Evolutionary conservation across 2,113 vertebrate genomes (phyloP).

Genomic region (Willisornis vidua): DNA sequence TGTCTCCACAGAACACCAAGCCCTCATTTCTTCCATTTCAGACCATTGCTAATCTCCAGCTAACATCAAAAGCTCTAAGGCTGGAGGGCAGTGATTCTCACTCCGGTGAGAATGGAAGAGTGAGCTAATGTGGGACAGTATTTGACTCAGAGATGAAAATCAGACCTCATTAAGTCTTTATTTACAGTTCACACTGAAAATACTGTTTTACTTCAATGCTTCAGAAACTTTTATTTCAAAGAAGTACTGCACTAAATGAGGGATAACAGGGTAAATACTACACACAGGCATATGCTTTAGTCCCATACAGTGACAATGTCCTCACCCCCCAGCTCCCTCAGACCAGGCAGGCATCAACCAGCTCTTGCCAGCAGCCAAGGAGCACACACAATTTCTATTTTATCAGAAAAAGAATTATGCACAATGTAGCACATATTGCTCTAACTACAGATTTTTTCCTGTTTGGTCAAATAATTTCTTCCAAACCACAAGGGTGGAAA

Average conservation of each 20-base stretch:
- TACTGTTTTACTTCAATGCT: not conserved
- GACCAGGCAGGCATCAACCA: not conserved
- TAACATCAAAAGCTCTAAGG: conserved; percentile 34
- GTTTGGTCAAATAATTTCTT: not conserved
- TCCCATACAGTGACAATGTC: not conserved
- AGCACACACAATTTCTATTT: not conserved
- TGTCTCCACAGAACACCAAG: not conserved
- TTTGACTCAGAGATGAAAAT: conserved; percentile 39
- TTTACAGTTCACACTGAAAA: conserved; percentile 9
- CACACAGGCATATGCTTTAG: not conserved
- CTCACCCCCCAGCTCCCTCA: not conserved
- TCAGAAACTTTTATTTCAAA: conserved; percentile 19
- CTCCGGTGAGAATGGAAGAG: conserved; percentile 6
- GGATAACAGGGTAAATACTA: not conserved
- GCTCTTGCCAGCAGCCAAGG: not conserved
- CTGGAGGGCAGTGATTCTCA: conserved; percentile 7
- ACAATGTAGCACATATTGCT: not conserved
- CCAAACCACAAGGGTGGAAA: not conserved
- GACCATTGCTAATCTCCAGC: not conserved
- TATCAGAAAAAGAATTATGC: not conserved
- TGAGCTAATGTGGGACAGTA: conserved; percentile 14
- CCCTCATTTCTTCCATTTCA: not conserved
- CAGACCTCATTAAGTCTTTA: conserved; percentile 40
- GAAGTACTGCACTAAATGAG: not conserved
- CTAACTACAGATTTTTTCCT: not conserved